Evolutionary conservation across 2,797 vertebrate species (phyloP).

Genomic region (Myotis vivesi): DNA sequence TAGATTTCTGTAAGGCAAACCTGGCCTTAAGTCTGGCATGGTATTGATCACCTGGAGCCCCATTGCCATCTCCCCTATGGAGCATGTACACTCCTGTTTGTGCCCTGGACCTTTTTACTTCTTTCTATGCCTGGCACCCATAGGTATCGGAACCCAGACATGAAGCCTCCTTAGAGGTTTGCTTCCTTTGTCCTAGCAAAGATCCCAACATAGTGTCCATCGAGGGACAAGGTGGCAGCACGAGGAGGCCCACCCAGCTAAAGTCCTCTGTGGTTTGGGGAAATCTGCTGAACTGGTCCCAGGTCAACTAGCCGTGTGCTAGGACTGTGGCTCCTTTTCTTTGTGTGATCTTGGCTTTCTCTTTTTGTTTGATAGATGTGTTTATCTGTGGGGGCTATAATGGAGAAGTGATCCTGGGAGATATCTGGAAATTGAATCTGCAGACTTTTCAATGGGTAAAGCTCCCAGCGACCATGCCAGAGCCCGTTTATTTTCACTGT

Average conservation of each 20-base stretch:
- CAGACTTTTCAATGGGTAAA: conserved; percentile 96
- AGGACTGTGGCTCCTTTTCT: not conserved
- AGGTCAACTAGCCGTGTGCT: not conserved
- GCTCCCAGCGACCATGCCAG: conserved; percentile 95
- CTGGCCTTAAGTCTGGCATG: not conserved
- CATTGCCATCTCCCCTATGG: not conserved
- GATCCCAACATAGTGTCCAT: not conserved
- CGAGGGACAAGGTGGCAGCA: not conserved
- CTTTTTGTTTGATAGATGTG: conserved; percentile 86
- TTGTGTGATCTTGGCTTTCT: not conserved
- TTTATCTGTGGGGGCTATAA: conserved; percentile 98
- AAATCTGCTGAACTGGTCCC: not conserved
- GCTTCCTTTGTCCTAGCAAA: not conserved
- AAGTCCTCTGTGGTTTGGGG: not conserved
- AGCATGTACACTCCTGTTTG: not conserved
- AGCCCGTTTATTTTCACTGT: conserved; percentile 98
- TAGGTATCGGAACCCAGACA: not conserved
- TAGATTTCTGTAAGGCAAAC: not conserved
- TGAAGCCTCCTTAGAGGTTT: not conserved
- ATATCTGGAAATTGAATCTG: conserved; percentile 96
- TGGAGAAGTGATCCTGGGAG: conserved; percentile 94
- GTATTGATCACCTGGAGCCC: not conserved
- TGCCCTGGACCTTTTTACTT: not conserved
- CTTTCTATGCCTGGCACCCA: not conserved
- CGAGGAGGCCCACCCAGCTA: not conserved